Conservation (phyloP, 2,888 invertebrate genomes). For the Trichopoda pennipes region DNA sequence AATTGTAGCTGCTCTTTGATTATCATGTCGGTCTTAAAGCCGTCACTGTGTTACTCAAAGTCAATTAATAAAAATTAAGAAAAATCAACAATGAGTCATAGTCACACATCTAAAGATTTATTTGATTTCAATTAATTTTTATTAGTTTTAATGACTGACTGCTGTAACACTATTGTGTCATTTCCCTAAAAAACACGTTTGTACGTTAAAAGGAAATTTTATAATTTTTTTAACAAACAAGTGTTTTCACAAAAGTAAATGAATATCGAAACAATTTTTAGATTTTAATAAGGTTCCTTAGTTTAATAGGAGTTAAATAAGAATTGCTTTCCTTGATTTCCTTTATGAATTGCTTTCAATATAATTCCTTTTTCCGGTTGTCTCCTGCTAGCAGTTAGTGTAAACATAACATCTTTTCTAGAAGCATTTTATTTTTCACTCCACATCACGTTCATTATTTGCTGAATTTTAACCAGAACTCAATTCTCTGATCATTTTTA, state of each 20-base stretch:
- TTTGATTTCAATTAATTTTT: conserved; percentile 51
- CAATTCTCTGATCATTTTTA: conserved; percentile 9
- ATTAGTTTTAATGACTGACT: conserved; percentile 5
- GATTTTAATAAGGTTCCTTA: conserved; percentile 33
- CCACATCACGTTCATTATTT: conserved; percentile 50
- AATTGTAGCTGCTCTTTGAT: conserved; percentile 51
- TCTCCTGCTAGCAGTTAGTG: conserved; percentile 49
- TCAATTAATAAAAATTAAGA: background rate
- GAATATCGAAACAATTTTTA: background rate
- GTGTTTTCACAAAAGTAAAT: conserved; percentile 24
- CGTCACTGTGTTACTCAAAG: conserved; percentile 39
- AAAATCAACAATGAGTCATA: conserved; percentile 53
- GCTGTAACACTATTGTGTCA: background rate
- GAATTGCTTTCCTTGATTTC: conserved; percentile 16
- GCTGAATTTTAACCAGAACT: conserved; percentile 50
- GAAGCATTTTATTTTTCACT: conserved; percentile 7
- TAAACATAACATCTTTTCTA: conserved; percentile 55
- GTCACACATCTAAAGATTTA: conserved; percentile 15
- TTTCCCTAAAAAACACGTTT: conserved; percentile 26
- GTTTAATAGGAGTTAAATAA: conserved; percentile 45
- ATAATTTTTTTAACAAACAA: conserved; percentile 39
- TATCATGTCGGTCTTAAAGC: conserved; percentile 36
- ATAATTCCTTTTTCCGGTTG: conserved; percentile 59
- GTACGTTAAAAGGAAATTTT: conserved; percentile 52
- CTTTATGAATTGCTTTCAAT: conserved; percentile 32